Base-by-base conservation (phyloP, 2,888 invertebrate species). In the Polietes domitor region DNA sequence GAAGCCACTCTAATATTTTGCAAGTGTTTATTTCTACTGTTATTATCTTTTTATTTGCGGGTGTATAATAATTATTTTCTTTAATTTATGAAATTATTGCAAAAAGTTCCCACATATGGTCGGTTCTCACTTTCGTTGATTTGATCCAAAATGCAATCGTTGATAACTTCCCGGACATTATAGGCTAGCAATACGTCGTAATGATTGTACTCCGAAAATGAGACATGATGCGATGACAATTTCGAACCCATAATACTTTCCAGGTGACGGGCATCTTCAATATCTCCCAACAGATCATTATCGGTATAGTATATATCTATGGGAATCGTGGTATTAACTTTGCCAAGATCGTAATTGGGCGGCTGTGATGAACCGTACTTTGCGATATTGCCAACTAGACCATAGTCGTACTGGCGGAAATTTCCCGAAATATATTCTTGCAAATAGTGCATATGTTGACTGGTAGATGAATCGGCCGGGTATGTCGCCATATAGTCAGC, bases 401-500 rank as follows among this genome's bases (percentile, higher is more conserved):
- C 87, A 26, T 79, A 81, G 50, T 88, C 88, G 9, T 72, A 89
- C 2, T 85, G 78, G 19, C 85, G 32, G 32, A 86, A 88, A 15
- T 81, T 50, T 1, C 86, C 86, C 0, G 87, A 87, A 0, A 63
- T 37, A 2, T 77, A 73, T n/a, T 87, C 83, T 63, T 89, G 89
- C 0, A 86, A 21, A 19, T 82, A 88, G 68, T 89, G 89, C 24
- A 87, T 76, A 0, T 86, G 24, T 75, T 89, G 88, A 6, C 84
- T 79, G 0, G 80, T 83, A 0, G 89, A 89, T 5, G 85, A 65
- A 6, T 87, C 88, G 1, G 87, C 87, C 1, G 89, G 89, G 75
- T 87, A 86, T 1, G 88, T 87, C 17, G 82, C 74, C 6, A 63
- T 17, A 17, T 32, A 63, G 12, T 26, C 63, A n/a, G n/a, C 28